Base-by-base conservation (phyloP, 1,140 invertebrate species). In the Tachypleus tridentatus region DNA sequence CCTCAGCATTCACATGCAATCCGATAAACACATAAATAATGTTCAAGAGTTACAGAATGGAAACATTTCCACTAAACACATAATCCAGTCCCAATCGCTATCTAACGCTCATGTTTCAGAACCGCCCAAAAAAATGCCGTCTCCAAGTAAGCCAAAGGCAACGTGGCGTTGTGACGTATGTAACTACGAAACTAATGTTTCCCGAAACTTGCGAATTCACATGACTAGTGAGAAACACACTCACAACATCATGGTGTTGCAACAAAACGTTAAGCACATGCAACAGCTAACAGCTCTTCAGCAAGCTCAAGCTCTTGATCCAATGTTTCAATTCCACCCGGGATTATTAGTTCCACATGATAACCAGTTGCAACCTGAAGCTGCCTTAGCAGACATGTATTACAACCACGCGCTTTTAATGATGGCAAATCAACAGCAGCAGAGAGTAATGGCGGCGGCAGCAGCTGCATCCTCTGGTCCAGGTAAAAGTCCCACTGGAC, bases 1-100 rank as follows among this genome's bases (percentile, higher is more conserved):
- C 79, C 86, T 99, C 48, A 97, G 93, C 75, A 99, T 99, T 76
- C 97, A 99, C 78, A 99, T 99, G 96, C 97, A 99, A 77, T 97
- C 93, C 48, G 97, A 99, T 77, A 99, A 99, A 75, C 97, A 99
- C 81, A 80, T 99, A 58, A 99, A 99, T 76, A 99, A 99, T 75
- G 93, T 98, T 86, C 95, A 98, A 79, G 97, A 99, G 75, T 76
- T 97, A 51, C 91, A 97, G 61, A 77, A 77, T 61, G 74, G 73
- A 69, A 76, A 67, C 88, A 88, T 72, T 83, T 86, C 59, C 82
- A 82, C 58, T 49, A 71, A 67, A 72, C 63, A 65, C 57, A 60
- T 68, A 10, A 57, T 68, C 51, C 59, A 63, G 54, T 48, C 49
- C 4, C 64, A 70, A 64, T 9, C 61, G 10, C 11, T 64, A 5